Evolutionary conservation across 2,113 vertebrate species (phyloP), one percentile per base, ranked within the genome.

Genomic region (Stigmatopora nigra): DNA sequence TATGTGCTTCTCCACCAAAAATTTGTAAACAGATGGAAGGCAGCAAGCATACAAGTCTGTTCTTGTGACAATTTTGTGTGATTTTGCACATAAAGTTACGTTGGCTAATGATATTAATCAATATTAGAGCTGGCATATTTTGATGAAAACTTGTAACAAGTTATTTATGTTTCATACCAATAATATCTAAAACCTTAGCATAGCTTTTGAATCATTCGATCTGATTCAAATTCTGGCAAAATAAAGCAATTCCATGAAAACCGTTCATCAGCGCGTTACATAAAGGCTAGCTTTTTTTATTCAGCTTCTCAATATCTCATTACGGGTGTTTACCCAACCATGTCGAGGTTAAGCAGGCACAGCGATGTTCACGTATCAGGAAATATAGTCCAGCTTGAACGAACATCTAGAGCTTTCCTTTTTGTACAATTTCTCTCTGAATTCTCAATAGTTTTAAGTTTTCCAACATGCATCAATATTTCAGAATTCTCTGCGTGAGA

Each of bases 1-100:
- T n/a, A 72, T 86, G 81, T 85, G 84, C 82, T 83, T 83, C 72
- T 78, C 69, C 69, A 75, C 69, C 68, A 66, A 47, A 59, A 75
- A 65, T 72, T 79, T 89, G 89, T 90, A 90, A 89, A 90, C 87
- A 85, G 74, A 82, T 80, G 70, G 63, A 51, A 47, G 16, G 65
- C n/a, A 11, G 56, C 41, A 64, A 55, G 3, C 52, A 56, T 14
- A 56, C 53, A 51, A 6, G 56, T 19, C 46, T 25, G 61, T 63
- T 25, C 6, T 25, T 25, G 7, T 63, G 45, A 49, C 36, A 60
- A 60, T 22, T 16, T 22, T 1, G 19, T 5, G 13, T 6, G 6
- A 61, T 45, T 61, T 61, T 45, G 58, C 58, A 61, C 38, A 22
- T 22, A 45, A 45, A 45, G 41, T 45, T 45, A 45, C 6, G 13